A percentile compares a stretch with the other conserved stretches of the same genome.
Evolutionary conservation across 2,888 invertebrate species (phyloP).

Genomic region (Noctua comes): DNA sequence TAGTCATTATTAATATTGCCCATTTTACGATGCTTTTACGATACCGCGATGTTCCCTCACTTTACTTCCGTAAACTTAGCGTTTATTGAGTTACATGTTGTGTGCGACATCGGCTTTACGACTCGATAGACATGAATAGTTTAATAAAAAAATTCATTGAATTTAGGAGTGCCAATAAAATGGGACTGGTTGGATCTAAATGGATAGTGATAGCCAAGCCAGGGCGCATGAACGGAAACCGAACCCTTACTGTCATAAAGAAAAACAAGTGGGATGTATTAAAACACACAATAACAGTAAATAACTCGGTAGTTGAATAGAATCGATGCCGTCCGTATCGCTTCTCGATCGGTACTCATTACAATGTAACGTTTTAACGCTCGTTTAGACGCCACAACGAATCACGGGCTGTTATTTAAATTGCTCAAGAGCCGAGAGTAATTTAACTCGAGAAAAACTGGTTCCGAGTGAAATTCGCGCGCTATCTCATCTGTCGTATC

Average conservation of each 20-base stretch:
- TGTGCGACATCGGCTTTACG: constrained; percentile 72
- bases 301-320: constrained; percentile 72
- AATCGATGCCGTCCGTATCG: constrained; percentile 69
- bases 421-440: constrained; percentile 78
- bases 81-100: constrained; percentile 78
- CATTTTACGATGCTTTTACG: constrained; percentile 80
- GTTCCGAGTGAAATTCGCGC: constrained; percentile 78
- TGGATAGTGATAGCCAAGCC: neutral
- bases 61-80: constrained; percentile 76
- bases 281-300: constrained; percentile 69
- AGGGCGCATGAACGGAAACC: constrained; percentile 46
- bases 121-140: constrained; percentile 67
- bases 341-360: constrained; percentile 74
- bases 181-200: constrained; percentile 30
- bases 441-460: constrained; percentile 79
- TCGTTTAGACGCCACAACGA: constrained; percentile 77
- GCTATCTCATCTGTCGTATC: constrained; percentile 78
- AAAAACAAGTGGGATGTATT: constrained; percentile 62
- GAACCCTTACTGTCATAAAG: constrained; percentile 44
- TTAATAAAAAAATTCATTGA: constrained; percentile 67
- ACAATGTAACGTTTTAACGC: constrained; percentile 79
- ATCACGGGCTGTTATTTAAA: constrained; percentile 83
- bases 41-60: constrained; percentile 69
- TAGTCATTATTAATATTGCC: constrained; percentile 82
- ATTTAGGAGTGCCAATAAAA: constrained; percentile 61